phyloP scores from a whole-genome alignment of 2,888 invertebrate species.

The Macrosoma leucophasiata region DNA sequence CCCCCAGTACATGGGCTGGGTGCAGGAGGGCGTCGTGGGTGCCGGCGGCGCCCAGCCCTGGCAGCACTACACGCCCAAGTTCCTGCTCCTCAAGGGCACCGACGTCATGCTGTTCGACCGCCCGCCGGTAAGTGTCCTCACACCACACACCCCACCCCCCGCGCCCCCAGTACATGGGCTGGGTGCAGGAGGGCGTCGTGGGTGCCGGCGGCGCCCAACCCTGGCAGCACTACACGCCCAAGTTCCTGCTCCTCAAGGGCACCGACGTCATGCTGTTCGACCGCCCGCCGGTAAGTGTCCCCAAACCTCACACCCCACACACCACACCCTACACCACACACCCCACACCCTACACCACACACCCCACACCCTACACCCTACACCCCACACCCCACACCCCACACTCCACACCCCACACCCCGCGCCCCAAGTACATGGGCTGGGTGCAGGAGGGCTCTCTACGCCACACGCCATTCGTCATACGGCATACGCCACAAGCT shows the following conservation, averaged over 20 bases:
- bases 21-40: slow-evolving; percentile 92
- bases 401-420: no score
- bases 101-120: slow-evolving; percentile 95
- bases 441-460: slow-evolving; percentile 97
- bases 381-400: no score
- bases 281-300: slow-evolving; percentile 95
- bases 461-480: slow-evolving; percentile 88
- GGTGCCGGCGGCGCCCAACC: slow-evolving; percentile 87
- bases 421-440: slow-evolving; percentile 96
- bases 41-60: slow-evolving; percentile 90
- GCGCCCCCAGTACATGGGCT: slow-evolving; percentile 97
- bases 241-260: slow-evolving; percentile 95
- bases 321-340: no score
- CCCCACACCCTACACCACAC: no score
- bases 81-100: slow-evolving; percentile 94
- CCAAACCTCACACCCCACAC: no score
- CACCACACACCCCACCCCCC: no score
- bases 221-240: slow-evolving; percentile 94
- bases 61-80: slow-evolving; percentile 94
- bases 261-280: slow-evolving; percentile 96
- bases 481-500: slow-evolving; percentile 95
- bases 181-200: slow-evolving; percentile 95
- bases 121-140: slow-evolving; percentile 94
- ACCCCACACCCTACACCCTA: no score
- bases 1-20: slow-evolving; percentile 98